Base-by-base conservation (phyloP, 2,888 invertebrate genomes). In the Parnassius mnemosyne region DNA sequence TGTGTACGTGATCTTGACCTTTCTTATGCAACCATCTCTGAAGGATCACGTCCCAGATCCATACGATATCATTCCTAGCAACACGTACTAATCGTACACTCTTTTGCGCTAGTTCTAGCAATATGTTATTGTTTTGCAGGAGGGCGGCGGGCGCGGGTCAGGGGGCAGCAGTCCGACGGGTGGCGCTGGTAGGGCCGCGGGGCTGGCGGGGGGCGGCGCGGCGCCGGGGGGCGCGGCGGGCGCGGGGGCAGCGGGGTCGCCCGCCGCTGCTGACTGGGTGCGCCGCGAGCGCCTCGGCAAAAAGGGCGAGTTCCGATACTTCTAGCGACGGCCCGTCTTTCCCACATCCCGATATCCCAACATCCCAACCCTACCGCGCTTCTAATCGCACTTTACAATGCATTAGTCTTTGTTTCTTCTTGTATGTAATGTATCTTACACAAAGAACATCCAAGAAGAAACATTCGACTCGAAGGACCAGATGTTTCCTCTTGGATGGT, bases 221-320 rank as follows among this genome's bases (percentile, higher is more conserved):
- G 66, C 34, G 34, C 46, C n/a, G n/a, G 46, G 46, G 7, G 93
- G 94, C 76, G 56, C 93, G 94, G 63, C 63, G 94, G 63, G 68
- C n/a, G 85, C 84, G 49, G 74, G 85, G 52, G 13, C 65, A 16
- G 56, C 47, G 83, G 85, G 52, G 73, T 68, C 12, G 85, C 55
- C 82, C 52, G 94, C 94, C 59, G 94, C 94, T 59, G 94, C 95
- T 13, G 97, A 97, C 84, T 96, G 96, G 96, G 95, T 97, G 74
- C 95, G 96, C 76, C 95, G 96, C 83, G 96, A 97, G 84, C 94
- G 97, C 72, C 94, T 96, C 82, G 97, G 97, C 92, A 97, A 97
- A 93, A 97, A 97, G 94, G 97, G 97, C 88, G 97, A 97, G 93
- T 97, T 97, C 90, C 94, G 97, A 87, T 97, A 97, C 92, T 97